Evolutionary conservation across 2,888 invertebrate genomes (phyloP).

Genomic region (Leistus spinibarbis): DNA sequence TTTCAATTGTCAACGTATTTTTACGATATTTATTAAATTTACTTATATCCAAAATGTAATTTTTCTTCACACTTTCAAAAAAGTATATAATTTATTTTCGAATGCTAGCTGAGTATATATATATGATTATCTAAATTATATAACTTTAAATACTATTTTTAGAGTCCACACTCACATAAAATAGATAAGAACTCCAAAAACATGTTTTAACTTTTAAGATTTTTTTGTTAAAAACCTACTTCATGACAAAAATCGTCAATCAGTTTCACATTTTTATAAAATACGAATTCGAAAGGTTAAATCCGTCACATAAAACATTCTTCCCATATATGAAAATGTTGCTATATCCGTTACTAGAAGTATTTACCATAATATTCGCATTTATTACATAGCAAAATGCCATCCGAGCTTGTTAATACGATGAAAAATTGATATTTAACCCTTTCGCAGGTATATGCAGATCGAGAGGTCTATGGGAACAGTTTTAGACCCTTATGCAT

Average conservation of each 20-base stretch:
- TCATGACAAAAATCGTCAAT: neutral
- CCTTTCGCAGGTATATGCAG: constrained; percentile 29
- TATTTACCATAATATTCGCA: constrained; percentile 29
- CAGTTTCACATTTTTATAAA: neutral
- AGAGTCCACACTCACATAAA: neutral
- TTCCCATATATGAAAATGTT: neutral
- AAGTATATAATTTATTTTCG: neutral
- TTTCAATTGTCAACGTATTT: too few relatives aligned
- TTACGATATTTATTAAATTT: too few relatives aligned
- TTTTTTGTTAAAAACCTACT: neutral
- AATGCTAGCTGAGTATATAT: neutral
- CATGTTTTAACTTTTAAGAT: neutral
- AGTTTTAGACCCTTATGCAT: neutral
- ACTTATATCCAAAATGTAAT: too few relatives aligned
- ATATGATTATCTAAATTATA: neutral
- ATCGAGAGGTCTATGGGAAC: constrained; percentile 14
- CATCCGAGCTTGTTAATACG: neutral
- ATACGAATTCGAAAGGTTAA: neutral
- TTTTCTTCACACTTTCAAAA: too few relatives aligned
- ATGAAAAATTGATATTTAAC: constrained; percentile 32
- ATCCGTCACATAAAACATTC: neutral
- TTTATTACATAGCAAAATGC: constrained; percentile 18
- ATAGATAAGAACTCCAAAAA: neutral
- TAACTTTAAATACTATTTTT: neutral
- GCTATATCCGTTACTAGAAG: neutral